Percentiles rank a stretch among this genome's conserved stretches.
Conservation (phyloP, 2,888 invertebrate genomes). For the Amiota mariae region DNA sequence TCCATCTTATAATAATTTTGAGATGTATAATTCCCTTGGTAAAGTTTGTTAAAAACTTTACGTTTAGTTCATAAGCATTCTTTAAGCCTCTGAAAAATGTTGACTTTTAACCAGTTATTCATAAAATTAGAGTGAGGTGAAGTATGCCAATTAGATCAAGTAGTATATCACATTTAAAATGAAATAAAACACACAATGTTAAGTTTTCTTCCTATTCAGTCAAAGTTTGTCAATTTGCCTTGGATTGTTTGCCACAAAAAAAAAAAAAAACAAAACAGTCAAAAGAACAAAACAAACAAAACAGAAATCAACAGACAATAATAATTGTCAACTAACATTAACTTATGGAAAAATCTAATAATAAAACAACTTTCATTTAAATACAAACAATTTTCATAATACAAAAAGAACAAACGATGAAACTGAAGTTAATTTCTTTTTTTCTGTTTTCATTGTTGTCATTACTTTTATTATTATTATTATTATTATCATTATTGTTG, state of each 20-base stretch:
- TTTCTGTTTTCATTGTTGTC: conserved; percentile 3
- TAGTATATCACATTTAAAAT: not conserved
- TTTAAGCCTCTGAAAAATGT: too few species aligned
- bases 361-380: conserved; percentile 60
- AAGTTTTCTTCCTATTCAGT: not conserved
- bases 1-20: too few species aligned
- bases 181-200: not conserved
- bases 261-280: not conserved
- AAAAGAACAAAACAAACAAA: conserved; percentile 44
- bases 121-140: not conserved
- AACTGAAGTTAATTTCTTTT: not conserved
- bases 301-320: conserved; percentile 37
- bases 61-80: too few species aligned
- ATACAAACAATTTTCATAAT: conserved; percentile 46
- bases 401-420: conserved; percentile 2
- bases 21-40: too few species aligned
- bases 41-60: too few species aligned
- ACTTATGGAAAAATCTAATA: conserved; percentile 7
- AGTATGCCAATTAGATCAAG: not conserved
- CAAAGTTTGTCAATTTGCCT: not conserved
- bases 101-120: conserved; percentile 25
- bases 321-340: conserved; percentile 17
- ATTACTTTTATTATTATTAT: not conserved
- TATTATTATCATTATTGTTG: not conserved
- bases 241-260: conserved; percentile 18